Evolutionary conservation across 2,797 vertebrate genomes (phyloP), one percentile per base, ranked within the genome.

Genomic region (Alfaro cultratus): DNA sequence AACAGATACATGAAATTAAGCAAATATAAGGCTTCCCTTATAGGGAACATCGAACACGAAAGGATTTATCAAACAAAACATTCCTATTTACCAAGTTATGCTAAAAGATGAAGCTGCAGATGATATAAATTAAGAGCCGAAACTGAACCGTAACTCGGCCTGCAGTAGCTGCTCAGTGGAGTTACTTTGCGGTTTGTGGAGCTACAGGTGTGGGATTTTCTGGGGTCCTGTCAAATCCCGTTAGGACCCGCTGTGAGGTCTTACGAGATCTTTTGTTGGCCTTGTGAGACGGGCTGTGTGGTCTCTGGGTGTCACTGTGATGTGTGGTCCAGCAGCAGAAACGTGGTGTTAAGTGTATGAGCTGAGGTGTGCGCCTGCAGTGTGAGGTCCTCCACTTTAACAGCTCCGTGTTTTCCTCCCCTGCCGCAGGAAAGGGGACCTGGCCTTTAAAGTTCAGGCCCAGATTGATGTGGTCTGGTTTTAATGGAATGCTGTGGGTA

Each of bases 401-500:
- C 88, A 82, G 89, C 86, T 89, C 73, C 3, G 16, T 85, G 87
- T 93, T 94, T 91, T 90, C 74, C 88, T 88, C 79, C 87, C 83
- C 74, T 90, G 87, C 87, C 91, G 82, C 90, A 57, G 83, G 76
- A 90, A 85, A 88, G 82, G 87, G 88, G 92, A 93, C 91, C 91
- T 91, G 93, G 88, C 90, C 93, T 93, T 94, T 93, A 91, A 93
- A 94, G 91, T 93, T 92, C 92, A 90, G 86, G 77, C 76, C 84
- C 87, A 87, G 91, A 91, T 86, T 95, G 92, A 93, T 93, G 93
- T 93, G 87, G 91, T 94, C 94, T 95, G 93, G 86, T 93, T 93
- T 91, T 94, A 94, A 95, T 94, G 93, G 93, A 94, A 93, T 92
- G 73, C 93, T 91, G 92, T 90, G 86, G 91, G 91, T 91, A 93